Percentiles rank a stretch among this genome's conserved stretches.
phyloP scores from a whole-genome alignment of 2,888 invertebrate species.

The Cosmopolites sordidus region DNA sequence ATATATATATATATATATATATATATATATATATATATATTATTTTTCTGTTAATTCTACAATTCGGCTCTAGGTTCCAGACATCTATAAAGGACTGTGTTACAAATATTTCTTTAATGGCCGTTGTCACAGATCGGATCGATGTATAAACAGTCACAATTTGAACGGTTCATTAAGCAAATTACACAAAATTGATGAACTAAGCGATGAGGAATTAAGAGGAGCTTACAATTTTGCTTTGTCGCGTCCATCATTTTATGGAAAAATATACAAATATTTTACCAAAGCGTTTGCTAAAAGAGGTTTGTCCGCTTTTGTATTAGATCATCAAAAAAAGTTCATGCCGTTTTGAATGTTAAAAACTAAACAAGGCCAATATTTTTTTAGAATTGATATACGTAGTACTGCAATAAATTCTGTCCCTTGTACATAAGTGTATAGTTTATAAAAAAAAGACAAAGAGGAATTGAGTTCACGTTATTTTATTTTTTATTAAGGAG shows the following conservation, averaged over 20 bases:
- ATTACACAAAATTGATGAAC: neutral
- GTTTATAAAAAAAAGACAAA: no score
- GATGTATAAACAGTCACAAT: neutral
- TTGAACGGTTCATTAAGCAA: neutral
- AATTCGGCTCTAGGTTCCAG: constrained; percentile 20
- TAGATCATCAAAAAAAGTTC: no score
- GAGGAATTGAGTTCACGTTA: no score
- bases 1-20: no score
- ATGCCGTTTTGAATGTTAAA: no score
- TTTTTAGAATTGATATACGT: no score
- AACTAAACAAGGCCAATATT: no score
- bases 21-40: no score
- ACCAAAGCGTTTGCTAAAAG: constrained; percentile 6
- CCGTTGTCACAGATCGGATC: neutral
- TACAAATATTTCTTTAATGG: constrained; percentile 1
- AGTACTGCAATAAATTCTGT: neutral
- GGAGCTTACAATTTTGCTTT: constrained; percentile 10
- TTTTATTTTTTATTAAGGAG: no score
- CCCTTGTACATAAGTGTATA: no score
- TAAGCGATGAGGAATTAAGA: neutral
- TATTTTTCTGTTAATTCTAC: no score
- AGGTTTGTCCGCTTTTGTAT: no score
- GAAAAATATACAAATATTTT: constrained; percentile 5
- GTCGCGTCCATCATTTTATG: neutral
- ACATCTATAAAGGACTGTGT: constrained; percentile 18